Conservation (phyloP, 1,140 invertebrate genomes). For the Habropoda laboriosa region DNA sequence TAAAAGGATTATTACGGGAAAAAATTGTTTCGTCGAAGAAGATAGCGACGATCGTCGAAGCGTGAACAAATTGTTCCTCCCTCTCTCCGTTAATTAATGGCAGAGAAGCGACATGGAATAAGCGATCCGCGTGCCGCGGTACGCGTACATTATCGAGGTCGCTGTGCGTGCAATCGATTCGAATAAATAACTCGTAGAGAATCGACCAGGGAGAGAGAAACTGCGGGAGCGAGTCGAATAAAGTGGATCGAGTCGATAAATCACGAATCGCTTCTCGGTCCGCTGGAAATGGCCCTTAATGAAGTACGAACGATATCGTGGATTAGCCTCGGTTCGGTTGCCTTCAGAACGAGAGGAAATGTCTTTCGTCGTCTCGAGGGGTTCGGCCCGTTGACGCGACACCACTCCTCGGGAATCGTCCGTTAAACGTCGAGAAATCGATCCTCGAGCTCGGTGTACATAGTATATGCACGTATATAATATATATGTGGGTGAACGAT, state of each 20-base stretch:
- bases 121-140: background rate
- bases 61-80: background rate
- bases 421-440: slow-evolving; percentile 41
- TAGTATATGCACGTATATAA: too few species aligned
- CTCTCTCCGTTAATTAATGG: slow-evolving; percentile 7
- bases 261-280: slow-evolving; percentile 54
- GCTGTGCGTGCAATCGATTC: slow-evolving; percentile 6
- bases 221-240: slow-evolving; percentile 52
- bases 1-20: too few species aligned
- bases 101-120: background rate
- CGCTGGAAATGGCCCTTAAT: slow-evolving; percentile 64
- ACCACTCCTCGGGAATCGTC: slow-evolving; percentile 38
- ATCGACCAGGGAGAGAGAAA: slow-evolving; percentile 2
- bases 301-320: slow-evolving; percentile 68
- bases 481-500: slow-evolving; percentile 22
- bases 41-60: background rate
- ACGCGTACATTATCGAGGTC: slow-evolving; percentile 12
- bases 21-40: background rate
- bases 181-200: slow-evolving; percentile 31
- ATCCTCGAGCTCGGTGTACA: too few species aligned
- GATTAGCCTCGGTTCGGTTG: slow-evolving; percentile 62
- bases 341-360: slow-evolving; percentile 54
- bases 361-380: slow-evolving; percentile 46
- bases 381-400: slow-evolving; percentile 35
- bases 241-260: slow-evolving; percentile 53